Base-by-base conservation (phyloP, 1,140 invertebrate genomes). In the Aphidius gifuensis region DNA sequence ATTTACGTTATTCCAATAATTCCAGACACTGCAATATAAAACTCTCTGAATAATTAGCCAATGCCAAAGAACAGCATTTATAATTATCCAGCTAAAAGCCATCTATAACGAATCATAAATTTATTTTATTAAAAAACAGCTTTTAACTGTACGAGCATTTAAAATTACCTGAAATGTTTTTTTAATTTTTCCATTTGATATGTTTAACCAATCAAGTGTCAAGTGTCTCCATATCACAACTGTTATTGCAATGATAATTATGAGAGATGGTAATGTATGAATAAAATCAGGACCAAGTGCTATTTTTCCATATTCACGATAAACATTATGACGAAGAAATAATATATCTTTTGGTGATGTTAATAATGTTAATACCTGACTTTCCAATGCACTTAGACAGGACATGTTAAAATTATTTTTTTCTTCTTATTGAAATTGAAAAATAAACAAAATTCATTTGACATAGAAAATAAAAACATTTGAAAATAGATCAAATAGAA, bases 281-380 rank as follows among this genome's bases (percentile, higher is more conserved):
- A 77, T 73, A 16, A 79, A 79, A 50, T 79, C 77, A 0, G 74
- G 70, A 0, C 77, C 75, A 5, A 79, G 66, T 9, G 74, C 73
- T 46, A 73, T 65, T 68, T 75, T 78, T 6, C 70, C 76, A 48
- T 79, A 79, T 54, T 79, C 75, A 1, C 59, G 66, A 47, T 73
- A 75, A 5, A 79, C 77, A 5, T 65, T 69, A 55, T 79, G 75
- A 57, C 69, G 71, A 2, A 79, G 57, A 7, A 72, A 61, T 4
- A 77, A n/a, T n/a, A 79, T 62, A 57, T 79, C 71, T 16, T 75
- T 68, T 0, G 76, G 75, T 7, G 68, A 61, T 43, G 61, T 69
- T 8, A 79, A 40, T 53, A 76, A 62, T 6, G 74, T 72, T 6
- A 65, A 49, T 53, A 76, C 57, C 53, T 79, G 76, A 16, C 64